Evolutionary conservation across 2,113 vertebrate genomes (phyloP).

Genomic region (Platanista minor): DNA sequence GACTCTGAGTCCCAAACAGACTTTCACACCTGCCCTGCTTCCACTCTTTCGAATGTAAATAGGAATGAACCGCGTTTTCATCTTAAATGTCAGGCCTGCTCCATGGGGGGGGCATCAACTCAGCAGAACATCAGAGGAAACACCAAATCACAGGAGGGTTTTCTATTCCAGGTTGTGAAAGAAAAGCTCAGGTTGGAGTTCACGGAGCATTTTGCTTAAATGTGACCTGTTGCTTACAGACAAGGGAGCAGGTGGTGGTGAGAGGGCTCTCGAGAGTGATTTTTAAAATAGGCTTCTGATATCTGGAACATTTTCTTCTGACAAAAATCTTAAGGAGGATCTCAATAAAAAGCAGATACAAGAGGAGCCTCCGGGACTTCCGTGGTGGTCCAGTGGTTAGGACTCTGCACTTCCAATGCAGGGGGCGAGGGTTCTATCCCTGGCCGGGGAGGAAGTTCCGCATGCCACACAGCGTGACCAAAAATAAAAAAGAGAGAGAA

Average conservation of each 20-base stretch:
- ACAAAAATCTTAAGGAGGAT: not conserved
- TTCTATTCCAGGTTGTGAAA: not conserved
- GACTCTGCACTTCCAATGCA: not conserved
- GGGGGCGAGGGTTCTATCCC: not conserved
- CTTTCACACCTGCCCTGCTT: not conserved
- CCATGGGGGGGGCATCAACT: not conserved
- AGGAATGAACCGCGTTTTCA: not conserved
- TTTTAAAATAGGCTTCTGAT: not conserved
- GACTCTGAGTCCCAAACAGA: not conserved
- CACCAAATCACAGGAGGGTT: not conserved
- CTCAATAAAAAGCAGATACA: not conserved
- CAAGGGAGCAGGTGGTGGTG: not conserved
- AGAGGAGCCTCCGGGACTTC: not conserved
- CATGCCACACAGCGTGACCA: fast-evolving
- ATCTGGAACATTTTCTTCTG: not conserved
- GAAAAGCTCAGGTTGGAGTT: not conserved
- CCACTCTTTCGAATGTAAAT: not conserved
- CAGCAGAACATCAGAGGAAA: not conserved
- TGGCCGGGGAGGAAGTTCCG: not conserved
- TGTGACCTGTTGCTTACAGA: not conserved
- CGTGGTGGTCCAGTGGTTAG: not conserved
- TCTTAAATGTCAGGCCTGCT: conserved; percentile 13
- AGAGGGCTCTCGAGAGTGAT: not conserved
- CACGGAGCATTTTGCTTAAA: not conserved
- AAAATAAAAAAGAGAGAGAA: not conserved